Conservation (phyloP, 1,140 invertebrate genomes). For the Leptonema lineaticorne region DNA sequence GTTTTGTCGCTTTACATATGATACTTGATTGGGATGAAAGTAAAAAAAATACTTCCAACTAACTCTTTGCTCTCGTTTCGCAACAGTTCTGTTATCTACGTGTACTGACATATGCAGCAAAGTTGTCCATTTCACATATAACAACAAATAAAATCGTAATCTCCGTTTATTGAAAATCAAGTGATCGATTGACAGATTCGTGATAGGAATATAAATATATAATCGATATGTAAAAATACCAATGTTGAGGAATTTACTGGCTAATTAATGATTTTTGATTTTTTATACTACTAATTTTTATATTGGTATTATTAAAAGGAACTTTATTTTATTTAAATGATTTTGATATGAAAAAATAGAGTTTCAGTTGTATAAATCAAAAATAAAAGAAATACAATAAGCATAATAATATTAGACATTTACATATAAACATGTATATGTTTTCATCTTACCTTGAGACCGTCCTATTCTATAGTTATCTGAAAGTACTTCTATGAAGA, state of each 20-base stretch:
- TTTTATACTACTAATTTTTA: neutral
- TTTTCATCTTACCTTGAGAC: neutral
- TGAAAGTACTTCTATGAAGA: neutral
- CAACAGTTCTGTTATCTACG: neutral
- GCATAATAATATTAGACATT: neutral
- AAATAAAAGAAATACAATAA: neutral
- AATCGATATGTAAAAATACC: neutral
- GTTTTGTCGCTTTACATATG: neutral
- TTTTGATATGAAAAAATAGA: neutral
- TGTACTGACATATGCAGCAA: slow-evolving; percentile 40
- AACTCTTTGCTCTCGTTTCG: neutral
- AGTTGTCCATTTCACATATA: neutral
- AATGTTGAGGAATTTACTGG: neutral
- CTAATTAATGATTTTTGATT: neutral
- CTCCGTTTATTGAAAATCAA: too few relatives aligned
- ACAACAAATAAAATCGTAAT: too few relatives aligned
- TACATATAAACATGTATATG: neutral
- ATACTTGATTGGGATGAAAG: slow-evolving; percentile 3
- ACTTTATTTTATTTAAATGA: neutral
- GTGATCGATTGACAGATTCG: neutral
- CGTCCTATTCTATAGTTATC: neutral
- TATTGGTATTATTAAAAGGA: neutral
- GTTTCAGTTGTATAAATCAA: neutral
- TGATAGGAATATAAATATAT: slow-evolving; percentile 4
- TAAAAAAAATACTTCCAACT: slow-evolving; percentile 6